phyloP scores from a whole-genome alignment of 2,113 vertebrate genomes.

The Ailuropoda melanoleuca region DNA sequence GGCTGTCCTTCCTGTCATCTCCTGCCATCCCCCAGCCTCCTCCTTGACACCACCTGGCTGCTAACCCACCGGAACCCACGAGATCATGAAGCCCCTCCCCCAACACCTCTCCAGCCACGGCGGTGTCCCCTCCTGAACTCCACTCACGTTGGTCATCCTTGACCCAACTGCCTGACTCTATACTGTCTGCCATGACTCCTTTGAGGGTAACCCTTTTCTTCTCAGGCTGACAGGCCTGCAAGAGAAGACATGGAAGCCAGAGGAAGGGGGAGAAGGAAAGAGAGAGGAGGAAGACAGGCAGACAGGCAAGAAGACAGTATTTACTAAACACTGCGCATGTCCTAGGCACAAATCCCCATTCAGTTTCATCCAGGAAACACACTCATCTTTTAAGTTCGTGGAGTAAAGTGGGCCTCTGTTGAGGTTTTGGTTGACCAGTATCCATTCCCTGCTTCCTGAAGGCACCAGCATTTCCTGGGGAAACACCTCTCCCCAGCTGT shows the following conservation, averaged over 20 bases:
- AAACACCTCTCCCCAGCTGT: not conserved
- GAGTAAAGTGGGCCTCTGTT: rapidly evolving
- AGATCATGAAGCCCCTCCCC: rapidly evolving
- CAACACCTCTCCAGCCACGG: rapidly evolving
- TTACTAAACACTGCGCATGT: not conserved
- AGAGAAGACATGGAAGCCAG: not conserved
- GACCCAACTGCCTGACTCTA: not conserved
- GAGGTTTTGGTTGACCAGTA: not conserved
- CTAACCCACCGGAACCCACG: not conserved
- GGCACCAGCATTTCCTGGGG: not conserved
- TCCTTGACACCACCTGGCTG: not conserved
- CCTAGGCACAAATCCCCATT: not conserved
- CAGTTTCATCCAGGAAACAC: not conserved
- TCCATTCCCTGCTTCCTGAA: not conserved
- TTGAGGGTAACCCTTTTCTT: not conserved
- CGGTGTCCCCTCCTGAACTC: not conserved
- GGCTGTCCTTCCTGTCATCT: not conserved
- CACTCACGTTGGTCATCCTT: not conserved
- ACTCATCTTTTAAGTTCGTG: not conserved
- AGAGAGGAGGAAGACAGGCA: not conserved
- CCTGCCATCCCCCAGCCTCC: not conserved
- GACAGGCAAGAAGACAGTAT: not conserved
- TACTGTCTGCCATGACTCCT: not conserved
- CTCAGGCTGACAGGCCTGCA: not conserved
- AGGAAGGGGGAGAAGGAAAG: not conserved